A percentile compares a stretch with the other conserved stretches of the same genome.
These are phyloP conservation scores for Sicus ferrugineus DNA, from an alignment of 2,888 invertebrate species.

Conservation along the genomic window DNA sequence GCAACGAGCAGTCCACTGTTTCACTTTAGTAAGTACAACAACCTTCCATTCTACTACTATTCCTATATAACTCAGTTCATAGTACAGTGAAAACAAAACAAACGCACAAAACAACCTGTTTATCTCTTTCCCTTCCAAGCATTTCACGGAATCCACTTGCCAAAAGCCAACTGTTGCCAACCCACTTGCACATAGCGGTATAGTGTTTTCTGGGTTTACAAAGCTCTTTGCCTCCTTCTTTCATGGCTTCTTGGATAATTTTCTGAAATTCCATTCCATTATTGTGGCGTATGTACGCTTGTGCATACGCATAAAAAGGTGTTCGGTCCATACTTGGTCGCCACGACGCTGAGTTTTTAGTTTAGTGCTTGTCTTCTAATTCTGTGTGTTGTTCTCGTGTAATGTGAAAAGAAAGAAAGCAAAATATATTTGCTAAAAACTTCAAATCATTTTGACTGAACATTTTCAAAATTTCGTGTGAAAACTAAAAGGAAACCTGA, in stretches of 20 bases:
- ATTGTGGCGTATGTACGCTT: slow-evolving; percentile 28
- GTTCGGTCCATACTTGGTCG: slow-evolving; percentile 14
- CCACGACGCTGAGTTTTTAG: slow-evolving; percentile 27
- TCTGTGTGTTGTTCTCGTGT: slow-evolving; percentile 29
- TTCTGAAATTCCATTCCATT: slow-evolving; percentile 24
- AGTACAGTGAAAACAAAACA: slow-evolving; percentile 25
- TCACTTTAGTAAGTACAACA: no score
- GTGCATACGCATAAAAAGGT: slow-evolving; percentile 16
- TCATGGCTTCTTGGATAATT: slow-evolving; percentile 12
- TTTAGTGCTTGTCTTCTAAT: not conserved
- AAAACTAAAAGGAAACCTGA: slow-evolving; percentile 15
- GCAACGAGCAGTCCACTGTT: no score
- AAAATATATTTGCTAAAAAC: slow-evolving; percentile 14
- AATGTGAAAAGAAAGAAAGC: slow-evolving; percentile 26
- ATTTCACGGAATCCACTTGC: not conserved
- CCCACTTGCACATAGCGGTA: not conserved
- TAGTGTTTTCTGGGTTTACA: slow-evolving; percentile 12
- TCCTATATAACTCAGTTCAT: not conserved
- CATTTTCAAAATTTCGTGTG: slow-evolving; percentile 25
- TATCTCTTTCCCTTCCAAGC: not conserved
- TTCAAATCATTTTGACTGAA: slow-evolving; percentile 23
- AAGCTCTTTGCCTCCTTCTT: not conserved
- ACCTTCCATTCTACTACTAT: slow-evolving; percentile 10
- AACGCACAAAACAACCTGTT: not conserved
- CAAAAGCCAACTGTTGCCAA: not conserved